These are phyloP conservation scores for Psittacara wagleri DNA, from an alignment of 2,113 vertebrate species.

Conservation along the genomic window DNA sequence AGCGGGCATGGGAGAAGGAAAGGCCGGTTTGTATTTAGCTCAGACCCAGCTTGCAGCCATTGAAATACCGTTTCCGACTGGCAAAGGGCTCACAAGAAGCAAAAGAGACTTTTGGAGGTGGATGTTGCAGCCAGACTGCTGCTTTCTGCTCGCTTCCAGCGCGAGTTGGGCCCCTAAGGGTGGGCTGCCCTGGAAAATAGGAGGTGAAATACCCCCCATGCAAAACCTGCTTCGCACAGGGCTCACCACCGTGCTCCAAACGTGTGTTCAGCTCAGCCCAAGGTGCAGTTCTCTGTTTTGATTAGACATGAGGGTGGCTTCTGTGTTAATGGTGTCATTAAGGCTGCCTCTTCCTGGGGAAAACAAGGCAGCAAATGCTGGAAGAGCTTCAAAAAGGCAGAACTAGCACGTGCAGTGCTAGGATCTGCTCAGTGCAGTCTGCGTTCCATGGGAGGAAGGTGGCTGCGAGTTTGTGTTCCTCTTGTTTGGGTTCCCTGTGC, in stretches of 20 bases:
- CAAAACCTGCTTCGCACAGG: not conserved
- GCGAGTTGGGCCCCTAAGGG: not conserved
- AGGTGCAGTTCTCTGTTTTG: not conserved
- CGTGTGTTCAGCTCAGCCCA: not conserved
- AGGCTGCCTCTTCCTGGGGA: not conserved
- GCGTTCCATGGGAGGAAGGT: not conserved
- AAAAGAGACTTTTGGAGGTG: not conserved
- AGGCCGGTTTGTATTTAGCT: not conserved
- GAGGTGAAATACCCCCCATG: not conserved
- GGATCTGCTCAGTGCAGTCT: not conserved
- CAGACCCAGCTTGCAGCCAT: not conserved
- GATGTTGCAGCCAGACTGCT: not conserved
- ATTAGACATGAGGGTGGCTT: not conserved
- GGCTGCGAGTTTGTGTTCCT: not conserved
- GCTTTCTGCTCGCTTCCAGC: not conserved
- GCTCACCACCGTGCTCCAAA: not conserved
- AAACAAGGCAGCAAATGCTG: not conserved
- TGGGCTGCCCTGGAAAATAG: not conserved
- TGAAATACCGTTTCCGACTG: not conserved
- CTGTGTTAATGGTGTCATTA: not conserved
- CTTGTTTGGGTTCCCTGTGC: not conserved
- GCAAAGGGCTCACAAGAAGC: not conserved
- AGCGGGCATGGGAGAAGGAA: not conserved
- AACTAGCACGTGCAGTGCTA: not conserved
- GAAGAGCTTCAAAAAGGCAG: not conserved